Conservation (phyloP, 2,113 vertebrate genomes). For the Pseudopipra pipra region DNA sequence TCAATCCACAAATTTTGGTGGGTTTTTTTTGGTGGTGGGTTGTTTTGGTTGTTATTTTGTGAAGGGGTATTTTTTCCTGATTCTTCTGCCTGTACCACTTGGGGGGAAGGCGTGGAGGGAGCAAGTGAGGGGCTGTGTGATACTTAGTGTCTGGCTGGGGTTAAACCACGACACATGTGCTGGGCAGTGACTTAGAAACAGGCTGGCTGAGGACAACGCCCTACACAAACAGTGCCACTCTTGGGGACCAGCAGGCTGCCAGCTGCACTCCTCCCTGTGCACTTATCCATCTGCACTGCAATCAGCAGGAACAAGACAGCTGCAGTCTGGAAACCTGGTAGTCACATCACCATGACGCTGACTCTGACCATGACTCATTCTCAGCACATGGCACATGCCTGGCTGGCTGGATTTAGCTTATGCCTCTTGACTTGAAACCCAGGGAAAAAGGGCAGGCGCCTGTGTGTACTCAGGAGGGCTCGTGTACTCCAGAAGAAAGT, state of each 20-base stretch:
- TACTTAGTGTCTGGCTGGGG: neutral
- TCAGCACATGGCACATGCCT: neutral
- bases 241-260: accelerated
- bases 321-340: neutral
- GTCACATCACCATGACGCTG: neutral
- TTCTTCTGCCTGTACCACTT: neutral
- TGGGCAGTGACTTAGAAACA: neutral
- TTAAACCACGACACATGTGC: accelerated
- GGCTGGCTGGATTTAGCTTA: neutral
- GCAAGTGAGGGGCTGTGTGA: neutral
- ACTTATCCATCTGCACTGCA: neutral
- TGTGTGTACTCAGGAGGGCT: neutral
- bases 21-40: neutral
- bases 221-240: neutral
- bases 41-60: too few species aligned
- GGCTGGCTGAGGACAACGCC: neutral
- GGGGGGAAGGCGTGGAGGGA: neutral
- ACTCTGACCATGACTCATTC: neutral
- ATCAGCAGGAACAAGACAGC: neutral
- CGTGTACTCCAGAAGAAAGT: neutral
- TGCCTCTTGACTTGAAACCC: neutral
- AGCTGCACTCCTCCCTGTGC: neutral
- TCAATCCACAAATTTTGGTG: neutral
- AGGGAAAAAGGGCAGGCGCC: neutral
- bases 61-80: neutral